Percentiles rank a stretch among this genome's conserved stretches.
These are phyloP conservation scores for Adelosebastes latens DNA, from an alignment of 2,797 vertebrate genomes.

Conservation along the genomic window DNA sequence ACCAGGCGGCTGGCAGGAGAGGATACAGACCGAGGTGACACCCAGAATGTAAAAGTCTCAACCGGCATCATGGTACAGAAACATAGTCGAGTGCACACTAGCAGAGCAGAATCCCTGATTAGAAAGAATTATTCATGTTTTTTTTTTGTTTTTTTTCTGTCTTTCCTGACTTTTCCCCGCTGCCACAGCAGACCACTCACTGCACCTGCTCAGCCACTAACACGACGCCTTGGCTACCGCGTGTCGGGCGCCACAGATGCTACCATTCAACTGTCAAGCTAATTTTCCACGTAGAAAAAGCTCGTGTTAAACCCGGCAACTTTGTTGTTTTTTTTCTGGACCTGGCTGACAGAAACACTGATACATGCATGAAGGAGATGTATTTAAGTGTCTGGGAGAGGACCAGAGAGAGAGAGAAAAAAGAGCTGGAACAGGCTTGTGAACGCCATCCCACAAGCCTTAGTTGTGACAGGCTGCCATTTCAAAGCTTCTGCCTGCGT, in stretches of 20 bases:
- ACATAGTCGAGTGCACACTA: conserved; percentile 30
- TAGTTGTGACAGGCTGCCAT: conserved; percentile 68
- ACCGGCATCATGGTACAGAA: conserved; percentile 2
- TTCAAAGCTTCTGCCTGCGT: conserved; percentile 75
- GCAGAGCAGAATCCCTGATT: conserved; percentile 54
- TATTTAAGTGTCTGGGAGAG: conserved; percentile 43
- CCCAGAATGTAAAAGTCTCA: conserved; percentile 50
- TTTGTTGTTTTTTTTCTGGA: conserved; percentile 35
- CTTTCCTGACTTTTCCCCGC: conserved; percentile 24
- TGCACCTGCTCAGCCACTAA: conserved; percentile 44
- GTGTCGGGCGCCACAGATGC: conserved; percentile 24
- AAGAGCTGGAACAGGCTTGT: conserved; percentile 48
- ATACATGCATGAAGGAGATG: conserved; percentile 46
- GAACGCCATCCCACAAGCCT: conserved; percentile 65
- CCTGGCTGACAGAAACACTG: conserved; percentile 41
- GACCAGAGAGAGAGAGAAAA: conserved; percentile 28
- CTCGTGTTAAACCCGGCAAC: conserved; percentile 19
- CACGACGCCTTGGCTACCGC: conserved; percentile 24
- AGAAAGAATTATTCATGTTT: conserved; percentile 53
- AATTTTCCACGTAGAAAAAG: conserved; percentile 38
- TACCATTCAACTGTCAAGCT: conserved; percentile 45
- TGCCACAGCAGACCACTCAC: conserved; percentile 9
- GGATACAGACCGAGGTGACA: conserved; percentile 45
- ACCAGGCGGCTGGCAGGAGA: conserved; percentile 27
- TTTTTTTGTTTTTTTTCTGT: neutral